phyloP scores from a whole-genome alignment of 2,797 vertebrate species.

The Lacerta bilineata region DNA sequence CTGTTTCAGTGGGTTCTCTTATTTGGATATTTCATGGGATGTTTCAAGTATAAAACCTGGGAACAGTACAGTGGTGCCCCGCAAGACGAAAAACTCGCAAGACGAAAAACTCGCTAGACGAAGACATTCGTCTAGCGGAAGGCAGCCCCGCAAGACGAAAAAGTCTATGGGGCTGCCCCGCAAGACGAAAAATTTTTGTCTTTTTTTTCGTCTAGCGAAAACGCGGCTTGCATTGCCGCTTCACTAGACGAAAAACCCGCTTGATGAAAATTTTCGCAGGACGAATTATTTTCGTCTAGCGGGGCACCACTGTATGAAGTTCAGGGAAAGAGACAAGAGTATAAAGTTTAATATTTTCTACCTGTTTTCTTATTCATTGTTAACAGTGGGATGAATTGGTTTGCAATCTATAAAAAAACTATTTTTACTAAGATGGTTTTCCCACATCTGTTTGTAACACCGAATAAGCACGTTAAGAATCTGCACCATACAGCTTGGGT shows the following conservation, averaged over 20 bases:
- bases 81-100: too few species aligned
- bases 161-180: too few species aligned
- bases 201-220: too few species aligned
- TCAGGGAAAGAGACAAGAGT: neutral
- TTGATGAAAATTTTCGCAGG: too few species aligned
- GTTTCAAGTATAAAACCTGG: neutral
- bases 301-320: neutral
- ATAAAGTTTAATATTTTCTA: neutral
- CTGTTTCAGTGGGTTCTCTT: neutral
- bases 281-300: too few species aligned
- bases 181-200: too few species aligned
- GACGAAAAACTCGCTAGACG: too few species aligned
- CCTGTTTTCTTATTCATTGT: neutral
- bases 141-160: too few species aligned
- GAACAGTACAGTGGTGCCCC: neutral
- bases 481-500: neutral
- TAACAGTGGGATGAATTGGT: slow-evolving; percentile 28
- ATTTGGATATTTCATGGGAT: neutral
- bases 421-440: slow-evolving; percentile 56
- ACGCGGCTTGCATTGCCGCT: too few species aligned
- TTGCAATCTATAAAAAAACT: slow-evolving; percentile 58
- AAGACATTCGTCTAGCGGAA: too few species aligned
- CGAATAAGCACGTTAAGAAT: slow-evolving; percentile 64
- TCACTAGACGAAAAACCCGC: too few species aligned
- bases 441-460: slow-evolving; percentile 49